Conservation (phyloP, 1,140 invertebrate genomes). For the Tetraneura akinire region DNA sequence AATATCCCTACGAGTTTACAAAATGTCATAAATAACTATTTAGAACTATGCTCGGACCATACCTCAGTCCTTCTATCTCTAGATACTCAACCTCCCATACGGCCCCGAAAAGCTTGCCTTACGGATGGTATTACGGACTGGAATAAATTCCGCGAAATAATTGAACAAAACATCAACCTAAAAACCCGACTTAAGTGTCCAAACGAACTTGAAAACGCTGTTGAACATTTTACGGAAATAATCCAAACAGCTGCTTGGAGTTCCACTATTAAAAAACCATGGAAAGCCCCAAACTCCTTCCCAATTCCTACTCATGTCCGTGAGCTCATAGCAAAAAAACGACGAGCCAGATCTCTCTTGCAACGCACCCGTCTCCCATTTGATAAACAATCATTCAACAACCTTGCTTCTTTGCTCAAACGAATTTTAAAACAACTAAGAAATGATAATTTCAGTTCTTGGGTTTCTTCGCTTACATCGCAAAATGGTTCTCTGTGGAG, state of each 20-base stretch:
- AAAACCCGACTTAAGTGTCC: background rate
- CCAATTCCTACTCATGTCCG: background rate
- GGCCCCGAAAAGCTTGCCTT: background rate
- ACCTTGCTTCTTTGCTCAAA: background rate
- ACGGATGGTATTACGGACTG: background rate
- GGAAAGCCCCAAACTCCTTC: background rate
- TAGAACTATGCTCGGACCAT: slow-evolving; percentile 22
- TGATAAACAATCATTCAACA: background rate
- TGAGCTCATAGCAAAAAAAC: background rate
- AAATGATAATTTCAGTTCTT: background rate
- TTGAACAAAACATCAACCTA: background rate
- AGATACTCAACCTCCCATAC: background rate
- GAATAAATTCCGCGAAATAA: too few relatives aligned
- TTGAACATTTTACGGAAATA: background rate
- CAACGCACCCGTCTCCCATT: background rate
- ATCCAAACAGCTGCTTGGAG: background rate
- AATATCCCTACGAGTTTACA: background rate
- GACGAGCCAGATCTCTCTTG: too few relatives aligned
- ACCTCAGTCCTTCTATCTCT: background rate
- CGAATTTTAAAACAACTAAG: too few relatives aligned
- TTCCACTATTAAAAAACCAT: background rate
- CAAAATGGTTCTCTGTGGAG: background rate
- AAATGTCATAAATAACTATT: background rate
- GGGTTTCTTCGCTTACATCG: background rate
- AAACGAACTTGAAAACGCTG: background rate